Evolutionary conservation across 2,113 vertebrate species (phyloP).

Genomic region (Otis tarda): DNA sequence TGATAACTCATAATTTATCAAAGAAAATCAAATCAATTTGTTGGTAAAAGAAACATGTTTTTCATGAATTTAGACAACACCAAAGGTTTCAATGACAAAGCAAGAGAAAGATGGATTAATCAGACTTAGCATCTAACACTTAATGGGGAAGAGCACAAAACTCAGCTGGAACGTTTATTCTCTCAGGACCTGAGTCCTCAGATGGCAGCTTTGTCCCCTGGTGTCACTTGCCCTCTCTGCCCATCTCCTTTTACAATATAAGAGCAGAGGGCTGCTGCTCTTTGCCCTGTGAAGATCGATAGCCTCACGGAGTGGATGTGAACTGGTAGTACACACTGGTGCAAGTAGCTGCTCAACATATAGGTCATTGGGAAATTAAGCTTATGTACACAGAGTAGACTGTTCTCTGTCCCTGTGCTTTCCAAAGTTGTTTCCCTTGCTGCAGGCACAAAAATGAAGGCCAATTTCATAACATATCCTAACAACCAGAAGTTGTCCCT

Average conservation of each 20-base stretch:
- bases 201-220: neutral
- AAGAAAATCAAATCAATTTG: slow-evolving; percentile 68
- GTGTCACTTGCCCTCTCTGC: neutral
- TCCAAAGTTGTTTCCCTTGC: neutral
- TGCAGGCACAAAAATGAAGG: neutral
- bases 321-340: neutral
- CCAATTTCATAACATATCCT: neutral
- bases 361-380: neutral
- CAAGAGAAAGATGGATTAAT: slow-evolving; percentile 25
- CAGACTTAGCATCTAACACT: slow-evolving; percentile 11
- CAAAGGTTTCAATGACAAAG: slow-evolving; percentile 14
- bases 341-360: neutral
- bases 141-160: neutral
- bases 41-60: slow-evolving; percentile 60
- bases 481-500: neutral
- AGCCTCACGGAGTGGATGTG: neutral
- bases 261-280: neutral
- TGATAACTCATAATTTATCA: slow-evolving; percentile 66
- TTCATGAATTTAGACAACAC: slow-evolving; percentile 28
- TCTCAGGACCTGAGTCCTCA: neutral
- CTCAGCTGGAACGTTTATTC: neutral
- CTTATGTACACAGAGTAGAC: neutral
- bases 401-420: neutral
- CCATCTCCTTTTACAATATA: neutral
- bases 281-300: neutral